These are phyloP conservation scores for Bellardia bayeri DNA, from an alignment of 2,888 invertebrate species.

Conservation along the genomic window DNA sequence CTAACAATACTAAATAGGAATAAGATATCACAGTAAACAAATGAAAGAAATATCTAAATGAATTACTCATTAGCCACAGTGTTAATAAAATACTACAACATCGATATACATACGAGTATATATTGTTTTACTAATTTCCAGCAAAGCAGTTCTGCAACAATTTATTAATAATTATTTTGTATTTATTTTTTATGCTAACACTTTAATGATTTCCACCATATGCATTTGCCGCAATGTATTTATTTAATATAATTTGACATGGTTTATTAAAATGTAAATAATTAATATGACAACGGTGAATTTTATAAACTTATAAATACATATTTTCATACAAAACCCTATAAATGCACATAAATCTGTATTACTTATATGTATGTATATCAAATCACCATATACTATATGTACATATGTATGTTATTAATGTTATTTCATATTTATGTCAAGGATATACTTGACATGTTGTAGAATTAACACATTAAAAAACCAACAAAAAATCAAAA, in stretches of 20 bases:
- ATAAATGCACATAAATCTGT: not conserved
- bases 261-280: constrained; percentile 58
- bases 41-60: no score
- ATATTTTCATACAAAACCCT: not conserved
- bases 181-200: no score
- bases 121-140: no score
- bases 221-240: not conserved
- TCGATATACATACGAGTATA: no score
- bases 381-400: not conserved
- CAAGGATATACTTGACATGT: constrained; percentile 65
- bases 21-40: no score
- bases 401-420: not conserved
- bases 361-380: not conserved
- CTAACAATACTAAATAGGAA: no score
- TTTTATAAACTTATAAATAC: constrained; percentile 6
- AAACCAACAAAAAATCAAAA: not conserved
- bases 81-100: no score
- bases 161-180: no score
- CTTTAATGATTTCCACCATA: not conserved
- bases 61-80: no score
- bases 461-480: constrained; percentile 7
- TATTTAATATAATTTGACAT: constrained; percentile 21
- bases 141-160: no score
- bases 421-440: constrained; percentile 54
- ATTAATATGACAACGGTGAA: constrained; percentile 49